Percentiles rank a stretch among this genome's conserved stretches.
phyloP scores from a whole-genome alignment of 2,113 vertebrate species.

The Tamias sibiricus region DNA sequence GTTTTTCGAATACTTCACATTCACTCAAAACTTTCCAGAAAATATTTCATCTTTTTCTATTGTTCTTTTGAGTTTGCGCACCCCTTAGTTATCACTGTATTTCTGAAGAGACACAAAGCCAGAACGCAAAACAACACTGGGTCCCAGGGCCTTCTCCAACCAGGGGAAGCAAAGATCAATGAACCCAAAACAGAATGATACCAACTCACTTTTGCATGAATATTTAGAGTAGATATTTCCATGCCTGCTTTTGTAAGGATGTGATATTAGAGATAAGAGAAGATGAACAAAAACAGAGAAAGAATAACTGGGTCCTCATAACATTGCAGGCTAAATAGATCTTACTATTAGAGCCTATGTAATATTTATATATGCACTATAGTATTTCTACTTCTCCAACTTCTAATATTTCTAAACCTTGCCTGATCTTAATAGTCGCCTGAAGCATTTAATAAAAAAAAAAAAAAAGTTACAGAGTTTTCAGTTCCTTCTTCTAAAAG shows the following conservation, averaged over 20 bases:
- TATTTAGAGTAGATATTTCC: neutral
- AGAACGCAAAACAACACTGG: neutral
- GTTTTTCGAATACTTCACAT: conserved; percentile 41
- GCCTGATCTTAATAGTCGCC: neutral
- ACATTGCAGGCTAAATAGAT: neutral
- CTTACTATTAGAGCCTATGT: neutral
- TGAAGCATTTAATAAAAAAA: conserved; percentile 33
- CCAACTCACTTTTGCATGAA: conserved; percentile 28
- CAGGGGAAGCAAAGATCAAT: conserved; percentile 52
- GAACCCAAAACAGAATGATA: conserved; percentile 19
- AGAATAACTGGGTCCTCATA: neutral
- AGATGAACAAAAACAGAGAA: neutral
- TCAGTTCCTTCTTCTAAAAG: neutral
- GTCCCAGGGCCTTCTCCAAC: neutral
- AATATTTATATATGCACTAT: neutral
- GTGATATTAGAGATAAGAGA: neutral
- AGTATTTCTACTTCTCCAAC: neutral
- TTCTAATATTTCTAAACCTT: neutral
- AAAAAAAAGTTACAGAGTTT: neutral
- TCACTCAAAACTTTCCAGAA: conserved; percentile 19
- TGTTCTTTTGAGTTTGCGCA: conserved; percentile 50
- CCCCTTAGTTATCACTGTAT: neutral
- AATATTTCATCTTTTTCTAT: conserved; percentile 23
- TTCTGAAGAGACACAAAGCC: neutral
- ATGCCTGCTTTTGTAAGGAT: neutral